Base-by-base conservation (phyloP, 2,888 invertebrate genomes). In the Flabesymbios commensalis region DNA sequence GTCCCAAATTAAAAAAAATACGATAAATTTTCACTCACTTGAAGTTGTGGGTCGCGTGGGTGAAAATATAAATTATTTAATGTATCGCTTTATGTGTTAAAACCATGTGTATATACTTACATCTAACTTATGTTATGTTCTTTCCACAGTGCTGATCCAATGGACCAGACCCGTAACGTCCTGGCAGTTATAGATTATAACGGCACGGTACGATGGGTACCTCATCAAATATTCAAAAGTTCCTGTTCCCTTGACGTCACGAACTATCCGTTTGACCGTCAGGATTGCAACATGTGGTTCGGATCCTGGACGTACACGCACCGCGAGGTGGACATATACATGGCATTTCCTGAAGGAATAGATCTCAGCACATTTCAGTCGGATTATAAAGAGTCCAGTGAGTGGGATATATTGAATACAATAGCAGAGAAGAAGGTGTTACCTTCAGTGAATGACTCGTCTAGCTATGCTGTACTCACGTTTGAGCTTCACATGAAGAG, bases 161-260 rank as follows among this genome's bases (percentile, higher is more conserved):
- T 52, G 36, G 41, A 41, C n/a, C 54, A 48, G 24, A 54, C 58
- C 2, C 51, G 65, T 14, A 59, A 60, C 24, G 57, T 53, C 33
- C 49, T 63, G 22, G 48, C 63, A 5, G 54, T 63, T 14, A 61
- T 67, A 17, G 33, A 19, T 10, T 59, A 43, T 28, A 53, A 47
- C 33, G 67, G 67, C 17, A 57, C 31, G 22, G 41, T 64, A 14
- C 52, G 47, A 36, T 67, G 67, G 67, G 49, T 65, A 3, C 64
- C 67, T 0, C 67, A 67, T 32, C 59, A 60, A 49, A 67, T 67
- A 24, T 67, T 67, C 61, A 49, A 57, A 36, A 57, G 57, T 36
- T 67, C 67, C 42, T 67, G 67, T 41, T 66, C 67, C 51, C 53
- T 66, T 14, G 65, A 67, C 49, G 63, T 67, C 33, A 57, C 65